These are phyloP conservation scores for Camelus dromedarius DNA, from an alignment of 2,113 vertebrate species.

Conservation along the genomic window DNA sequence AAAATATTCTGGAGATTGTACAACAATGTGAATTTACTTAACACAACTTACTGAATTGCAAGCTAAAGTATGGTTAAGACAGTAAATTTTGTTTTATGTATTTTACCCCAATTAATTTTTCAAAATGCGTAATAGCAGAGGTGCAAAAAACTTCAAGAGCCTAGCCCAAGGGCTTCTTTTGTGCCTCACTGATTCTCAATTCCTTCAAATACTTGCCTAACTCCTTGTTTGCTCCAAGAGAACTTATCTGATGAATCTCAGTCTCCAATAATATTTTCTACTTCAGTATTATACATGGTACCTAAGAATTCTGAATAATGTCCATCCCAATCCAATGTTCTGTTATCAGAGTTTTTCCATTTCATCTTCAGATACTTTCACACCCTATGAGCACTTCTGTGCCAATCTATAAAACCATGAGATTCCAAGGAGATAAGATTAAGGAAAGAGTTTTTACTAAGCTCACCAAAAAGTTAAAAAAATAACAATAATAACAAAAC, in stretches of 20 bases:
- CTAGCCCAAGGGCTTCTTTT: background rate
- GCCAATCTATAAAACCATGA: background rate
- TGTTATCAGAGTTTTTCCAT: background rate
- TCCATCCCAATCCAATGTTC: background rate
- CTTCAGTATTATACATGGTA: background rate
- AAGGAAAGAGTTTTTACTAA: background rate
- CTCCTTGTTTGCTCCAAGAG: background rate
- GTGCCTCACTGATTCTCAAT: background rate
- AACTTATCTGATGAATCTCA: background rate
- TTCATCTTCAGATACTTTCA: conserved; percentile 29
- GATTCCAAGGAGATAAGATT: background rate
- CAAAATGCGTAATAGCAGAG: background rate
- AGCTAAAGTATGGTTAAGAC: background rate
- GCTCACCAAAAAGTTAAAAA: background rate
- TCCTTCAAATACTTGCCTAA: background rate
- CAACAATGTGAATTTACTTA: background rate
- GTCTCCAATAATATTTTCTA: background rate
- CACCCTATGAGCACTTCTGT: background rate
- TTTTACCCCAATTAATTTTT: background rate
- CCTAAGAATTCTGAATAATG: background rate
- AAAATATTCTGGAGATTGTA: background rate
- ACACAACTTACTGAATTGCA: background rate
- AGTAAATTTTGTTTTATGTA: background rate
- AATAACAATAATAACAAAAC: background rate
- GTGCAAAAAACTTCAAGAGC: background rate